Evolutionary conservation across 2,888 invertebrate species (phyloP), one percentile per base, ranked within the genome.

Genomic region (Lamellibrachia satsuma): DNA sequence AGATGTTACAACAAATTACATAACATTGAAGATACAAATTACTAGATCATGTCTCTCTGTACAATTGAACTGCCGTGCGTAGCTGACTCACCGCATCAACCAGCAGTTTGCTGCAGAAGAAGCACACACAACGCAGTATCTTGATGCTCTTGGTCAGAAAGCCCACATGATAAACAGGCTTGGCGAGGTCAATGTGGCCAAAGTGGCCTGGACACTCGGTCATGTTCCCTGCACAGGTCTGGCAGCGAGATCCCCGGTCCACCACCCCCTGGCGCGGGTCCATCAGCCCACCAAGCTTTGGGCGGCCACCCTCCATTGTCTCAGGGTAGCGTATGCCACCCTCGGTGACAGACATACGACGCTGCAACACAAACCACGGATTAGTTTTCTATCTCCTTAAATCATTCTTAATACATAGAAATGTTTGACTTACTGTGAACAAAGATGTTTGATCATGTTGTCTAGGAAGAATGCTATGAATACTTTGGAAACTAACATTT

Each of bases 141-240:
- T 99, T 99, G 94, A 99, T 98, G 0, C 98, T 98, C 97, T 99
- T 99, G 75, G 99, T 98, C 92, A 99, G 97, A 96, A 99, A 99
- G 90, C 99, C 99, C 96, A 99, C 98, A 96, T 99, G 99, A 97
- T 98, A 99, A 0, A 99, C 99, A 51, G 99, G 99, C 96, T 99
- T 99, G 0, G 99, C 98, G 94, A 99, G 97, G 97, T 99, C 99
- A 95, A 99, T 98, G 96, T 99, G 99, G 4, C 99, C 99, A 97
- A 99, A 99, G 97, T 99, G 99, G 2, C 99, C 99, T 3, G 99
- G 99, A 96, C 99, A 99, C 96, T 99, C 99, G 0, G 99, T 98
- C 98, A 99, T 98, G 96, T 99, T 99, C 91, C 99, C 94, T 95
- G 96, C 96, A 95, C 96, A 96, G 0, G 96, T 96, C 95, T 96